These are phyloP conservation scores for Platycnemis pennipes DNA, from an alignment of 2,888 invertebrate genomes.

Conservation along the genomic window DNA sequence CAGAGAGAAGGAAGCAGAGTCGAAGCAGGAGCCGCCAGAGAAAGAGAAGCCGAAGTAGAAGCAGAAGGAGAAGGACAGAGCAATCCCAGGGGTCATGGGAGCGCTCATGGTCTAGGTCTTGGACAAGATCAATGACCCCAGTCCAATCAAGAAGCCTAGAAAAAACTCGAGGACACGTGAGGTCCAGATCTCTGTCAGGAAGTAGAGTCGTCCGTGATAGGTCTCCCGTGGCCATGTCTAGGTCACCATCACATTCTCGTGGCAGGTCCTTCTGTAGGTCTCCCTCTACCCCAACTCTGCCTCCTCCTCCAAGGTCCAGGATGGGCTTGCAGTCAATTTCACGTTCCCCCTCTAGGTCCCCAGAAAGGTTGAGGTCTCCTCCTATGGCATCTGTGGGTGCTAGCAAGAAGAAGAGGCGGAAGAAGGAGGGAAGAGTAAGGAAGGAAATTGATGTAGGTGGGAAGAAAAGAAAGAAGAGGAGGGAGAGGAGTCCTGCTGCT, in stretches of 20 bases:
- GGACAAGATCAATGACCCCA: conserved; percentile 46
- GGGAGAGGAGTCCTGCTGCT: conserved; percentile 82
- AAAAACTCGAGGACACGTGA: conserved; percentile 50
- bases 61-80: conserved; percentile 32
- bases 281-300: conserved; percentile 67
- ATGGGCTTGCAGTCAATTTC: conserved; percentile 69
- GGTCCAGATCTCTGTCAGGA: conserved; percentile 43
- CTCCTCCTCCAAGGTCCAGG: conserved; percentile 44
- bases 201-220: conserved; percentile 40
- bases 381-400: conserved; percentile 69
- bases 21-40: conserved; percentile 49
- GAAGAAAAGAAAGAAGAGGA: conserved; percentile 73
- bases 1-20: conserved; percentile 39
- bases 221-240: conserved; percentile 68
- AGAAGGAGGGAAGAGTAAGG: conserved; percentile 76
- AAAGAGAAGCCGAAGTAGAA: conserved; percentile 58
- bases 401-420: conserved; percentile 80
- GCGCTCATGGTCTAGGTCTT: conserved; percentile 38
- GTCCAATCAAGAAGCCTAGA: conserved; percentile 34
- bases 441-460: conserved; percentile 75
- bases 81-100: conserved; percentile 45
- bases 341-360: conserved; percentile 72
- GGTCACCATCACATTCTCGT: conserved; percentile 77
- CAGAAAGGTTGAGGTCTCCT: conserved; percentile 71
- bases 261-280: conserved; percentile 69